Conservation (phyloP, 2,113 vertebrate genomes). For the Calypte anna region DNA sequence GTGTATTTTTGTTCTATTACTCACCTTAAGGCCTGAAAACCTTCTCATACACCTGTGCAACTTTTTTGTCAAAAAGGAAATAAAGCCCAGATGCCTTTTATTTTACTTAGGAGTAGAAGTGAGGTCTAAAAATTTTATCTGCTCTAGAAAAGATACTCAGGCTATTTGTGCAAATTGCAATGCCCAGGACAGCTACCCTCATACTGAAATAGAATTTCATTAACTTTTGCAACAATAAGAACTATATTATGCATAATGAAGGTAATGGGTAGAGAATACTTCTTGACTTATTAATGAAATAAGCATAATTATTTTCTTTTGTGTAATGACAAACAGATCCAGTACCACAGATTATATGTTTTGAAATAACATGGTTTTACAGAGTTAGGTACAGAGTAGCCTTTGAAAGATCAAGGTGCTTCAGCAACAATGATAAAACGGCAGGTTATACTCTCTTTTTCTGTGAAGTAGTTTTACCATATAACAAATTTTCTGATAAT, state of each 20-base stretch:
- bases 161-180: not conserved
- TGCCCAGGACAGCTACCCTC: not conserved
- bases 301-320: not conserved
- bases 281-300: not conserved
- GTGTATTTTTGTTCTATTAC: not conserved
- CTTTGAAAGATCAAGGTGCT: not conserved
- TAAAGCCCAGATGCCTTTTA: not conserved
- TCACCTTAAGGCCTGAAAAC: not conserved
- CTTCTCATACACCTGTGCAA: not conserved
- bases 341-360: not conserved
- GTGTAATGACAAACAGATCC: not conserved
- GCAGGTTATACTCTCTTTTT: not conserved
- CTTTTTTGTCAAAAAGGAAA: not conserved
- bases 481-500: not conserved
- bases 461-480: not conserved
- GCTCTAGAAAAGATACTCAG: not conserved
- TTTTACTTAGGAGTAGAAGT: not conserved
- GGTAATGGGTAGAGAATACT: not conserved
- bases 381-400: not conserved
- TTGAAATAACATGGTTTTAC: not conserved
- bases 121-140: not conserved
- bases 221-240: not conserved
- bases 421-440: not conserved
- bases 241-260: not conserved
- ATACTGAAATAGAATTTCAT: not conserved